Evolutionary conservation across 2,113 vertebrate genomes (phyloP), one percentile per base, ranked within the genome.

Genomic region (Brachyhypopomus gauderio): DNA sequence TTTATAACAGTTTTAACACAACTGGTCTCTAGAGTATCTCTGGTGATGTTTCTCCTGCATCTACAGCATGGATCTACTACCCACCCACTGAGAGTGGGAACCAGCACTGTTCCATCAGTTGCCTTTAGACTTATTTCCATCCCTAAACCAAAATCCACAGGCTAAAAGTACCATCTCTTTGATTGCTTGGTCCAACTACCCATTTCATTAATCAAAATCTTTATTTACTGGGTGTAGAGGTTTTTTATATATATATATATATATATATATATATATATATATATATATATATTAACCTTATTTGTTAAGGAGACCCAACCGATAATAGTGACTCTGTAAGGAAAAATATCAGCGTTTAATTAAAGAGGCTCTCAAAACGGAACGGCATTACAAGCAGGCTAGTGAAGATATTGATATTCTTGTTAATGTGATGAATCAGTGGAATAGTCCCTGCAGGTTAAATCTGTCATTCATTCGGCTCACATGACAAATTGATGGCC

Each of bases 331-430:
- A 12, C 45, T 52, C 45, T 12, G 12, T 14, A 52, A 52, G 66
- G 38, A 70, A 70, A 58, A 27, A 60, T 48, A 52, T 77, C 66
- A 48, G 25, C 0, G 12, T 56, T 23, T 63, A 5, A 25, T 7
- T 72, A 41, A 77, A 56, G 30, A 45, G 22, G n/a, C 27, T 4
- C 7, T 36, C 52, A 27, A 30, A 60, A 38, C 34, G 17, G 36
- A 60, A 38, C 34, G 17, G 36, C 6, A 3, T 34, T 38, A 41
- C 0, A 30, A 27, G 75, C 23, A 17, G n/a, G 12, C 67, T 69
- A 64, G 64, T 22, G 36, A 77, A 77, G 77, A 75, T 75, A 72
- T 70, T 83, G 70, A 85, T 83, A 73, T 58, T 78, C 16, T 70
- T 75, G 75, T 81, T 83, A 80, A 80, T 56, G 11, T 74, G 69